phyloP scores from a whole-genome alignment of 2,113 vertebrate species.

The Mionectes macconnelli region DNA sequence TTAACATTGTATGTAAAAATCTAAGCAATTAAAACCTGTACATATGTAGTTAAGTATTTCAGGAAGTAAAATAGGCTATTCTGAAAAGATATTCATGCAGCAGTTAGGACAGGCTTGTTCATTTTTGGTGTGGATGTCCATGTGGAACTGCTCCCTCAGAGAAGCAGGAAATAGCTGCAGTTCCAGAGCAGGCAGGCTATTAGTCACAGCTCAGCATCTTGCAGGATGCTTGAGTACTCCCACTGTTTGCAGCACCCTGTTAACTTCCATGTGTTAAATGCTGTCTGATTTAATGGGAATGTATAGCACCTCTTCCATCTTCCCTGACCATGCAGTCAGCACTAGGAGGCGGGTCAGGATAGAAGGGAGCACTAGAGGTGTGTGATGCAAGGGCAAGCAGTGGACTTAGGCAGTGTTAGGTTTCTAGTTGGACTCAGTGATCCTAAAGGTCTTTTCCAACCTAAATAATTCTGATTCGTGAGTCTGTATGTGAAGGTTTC shows the following conservation, averaged over 20 bases:
- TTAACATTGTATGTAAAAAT: background rate
- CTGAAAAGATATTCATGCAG: background rate
- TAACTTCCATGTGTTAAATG: background rate
- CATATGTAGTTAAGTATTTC: background rate
- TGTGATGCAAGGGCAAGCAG: background rate
- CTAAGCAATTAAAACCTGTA: background rate
- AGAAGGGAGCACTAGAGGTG: background rate
- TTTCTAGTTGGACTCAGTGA: background rate
- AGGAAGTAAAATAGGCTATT: background rate
- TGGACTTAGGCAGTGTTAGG: background rate
- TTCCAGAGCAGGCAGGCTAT: background rate
- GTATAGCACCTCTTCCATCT: background rate
- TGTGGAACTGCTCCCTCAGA: background rate
- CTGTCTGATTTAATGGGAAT: background rate
- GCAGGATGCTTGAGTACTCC: background rate
- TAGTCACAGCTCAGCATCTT: slow-evolving; percentile 30
- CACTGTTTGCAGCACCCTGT: slow-evolving; percentile 2
- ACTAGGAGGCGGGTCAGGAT: background rate
- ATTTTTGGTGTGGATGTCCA: background rate
- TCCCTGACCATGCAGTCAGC: background rate
- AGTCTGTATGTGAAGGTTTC: background rate
- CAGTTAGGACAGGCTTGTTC: background rate
- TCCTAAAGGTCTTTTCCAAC: background rate
- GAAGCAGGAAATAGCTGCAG: background rate
- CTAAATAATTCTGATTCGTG: background rate